Evolutionary conservation across 2,113 vertebrate species (phyloP), one percentile per base, ranked within the genome.

Genomic region (Myrmophylax atrothorax): DNA sequence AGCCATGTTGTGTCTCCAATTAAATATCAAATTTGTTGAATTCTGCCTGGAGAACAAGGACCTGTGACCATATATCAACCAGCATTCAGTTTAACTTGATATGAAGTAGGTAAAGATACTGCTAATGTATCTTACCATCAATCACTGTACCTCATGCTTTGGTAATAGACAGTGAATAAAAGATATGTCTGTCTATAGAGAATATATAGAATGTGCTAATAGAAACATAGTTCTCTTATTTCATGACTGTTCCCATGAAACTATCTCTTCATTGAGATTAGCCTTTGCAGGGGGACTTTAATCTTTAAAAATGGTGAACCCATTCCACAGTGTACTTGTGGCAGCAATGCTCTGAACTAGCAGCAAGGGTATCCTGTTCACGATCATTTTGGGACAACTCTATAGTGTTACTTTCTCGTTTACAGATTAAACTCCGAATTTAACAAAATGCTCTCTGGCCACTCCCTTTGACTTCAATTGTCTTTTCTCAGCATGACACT

Each of bases 1-100:
- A 69, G 33, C 22, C 0, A 0, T 18, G 11, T 4, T 37, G 22
- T 60, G 17, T 15, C 44, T 77, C 25, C 26, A 37, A 37, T 7
- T 6, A 60, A 68, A 33, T 23, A 52, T 26, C 9, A 52, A 46
- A 14, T 53, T 37, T 26, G 6, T 2, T 69, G 33, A 68, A 77
- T 22, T 52, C 7, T 10, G 11, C 7, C 20, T 14, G 26, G 46
- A 52, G 33, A 59, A 52, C 49, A 17, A 68, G 25, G 20, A 10
- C 23, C 5, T 50, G 44, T 76, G 52, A 42, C 22, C 13, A 35
- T 38, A 38, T 55, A 86, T 66, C 64, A 91, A 67, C 6, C 29
- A 69, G 26, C 6, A 73, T 69, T 84, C 17, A 42, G 53, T 47
- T 50, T 70, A 93, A 52, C 8, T 50, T 68, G 35, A 73, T 69